Conservation (phyloP, 2,797 vertebrate species). For the Arnoldichthys spilopterus region DNA sequence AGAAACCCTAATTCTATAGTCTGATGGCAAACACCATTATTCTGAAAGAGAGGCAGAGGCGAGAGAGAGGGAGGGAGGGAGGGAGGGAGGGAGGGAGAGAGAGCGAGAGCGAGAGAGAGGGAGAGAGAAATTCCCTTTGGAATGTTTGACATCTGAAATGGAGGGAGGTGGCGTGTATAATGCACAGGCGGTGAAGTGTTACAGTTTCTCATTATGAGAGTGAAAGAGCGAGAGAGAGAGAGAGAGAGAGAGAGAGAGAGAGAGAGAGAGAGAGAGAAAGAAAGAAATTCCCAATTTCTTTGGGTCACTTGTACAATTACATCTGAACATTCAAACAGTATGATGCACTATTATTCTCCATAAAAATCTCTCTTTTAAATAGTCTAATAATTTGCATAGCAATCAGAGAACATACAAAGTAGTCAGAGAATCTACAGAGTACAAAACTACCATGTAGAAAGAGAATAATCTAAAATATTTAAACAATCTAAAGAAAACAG, state of each 20-base stretch:
- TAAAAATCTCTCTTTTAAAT: too few relatives aligned
- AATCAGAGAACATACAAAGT: too few relatives aligned
- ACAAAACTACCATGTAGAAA: not conserved
- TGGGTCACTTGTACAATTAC: not conserved
- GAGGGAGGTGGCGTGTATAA: slow-evolving; percentile 1
- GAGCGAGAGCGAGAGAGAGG: too few relatives aligned
- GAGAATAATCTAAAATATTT: not conserved
- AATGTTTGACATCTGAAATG: slow-evolving; percentile 19
- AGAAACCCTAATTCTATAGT: not conserved
- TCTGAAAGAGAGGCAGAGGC: not conserved
- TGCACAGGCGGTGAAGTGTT: slow-evolving; percentile 10
- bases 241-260: not conserved
- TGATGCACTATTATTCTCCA: not conserved
- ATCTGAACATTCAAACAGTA: not conserved
- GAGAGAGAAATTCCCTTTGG: not conserved
- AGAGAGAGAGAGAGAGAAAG: too few relatives aligned
- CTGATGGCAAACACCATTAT: not conserved
- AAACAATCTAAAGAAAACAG: too few relatives aligned
- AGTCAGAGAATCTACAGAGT: not conserved
- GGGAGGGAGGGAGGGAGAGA: too few relatives aligned
- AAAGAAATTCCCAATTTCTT: not conserved
- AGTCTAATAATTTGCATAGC: too few relatives aligned
- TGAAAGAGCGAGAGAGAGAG: too few relatives aligned
- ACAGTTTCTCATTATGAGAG: slow-evolving; percentile 3
- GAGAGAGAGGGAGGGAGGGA: too few relatives aligned